These are phyloP conservation scores for Steinernema hermaphroditum DNA, from an alignment of 2,888 invertebrate genomes.

Conservation along the genomic window DNA sequence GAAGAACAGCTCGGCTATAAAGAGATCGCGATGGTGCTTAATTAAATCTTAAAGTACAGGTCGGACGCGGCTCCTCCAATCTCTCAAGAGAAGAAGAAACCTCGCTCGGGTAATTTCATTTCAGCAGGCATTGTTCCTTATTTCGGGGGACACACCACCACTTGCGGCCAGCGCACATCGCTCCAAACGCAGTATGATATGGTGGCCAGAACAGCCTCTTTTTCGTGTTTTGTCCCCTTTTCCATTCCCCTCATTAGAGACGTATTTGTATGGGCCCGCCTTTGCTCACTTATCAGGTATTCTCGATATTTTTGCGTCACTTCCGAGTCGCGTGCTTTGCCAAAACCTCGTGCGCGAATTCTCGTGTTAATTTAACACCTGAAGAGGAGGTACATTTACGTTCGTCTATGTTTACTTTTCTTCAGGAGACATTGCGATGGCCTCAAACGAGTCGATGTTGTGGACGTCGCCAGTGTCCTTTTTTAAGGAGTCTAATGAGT, in stretches of 20 bases:
- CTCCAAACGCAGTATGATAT: no score
- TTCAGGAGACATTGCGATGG: neutral
- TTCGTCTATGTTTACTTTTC: no score
- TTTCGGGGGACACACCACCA: conserved; percentile 2
- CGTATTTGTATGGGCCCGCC: no score
- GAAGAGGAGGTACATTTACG: no score
- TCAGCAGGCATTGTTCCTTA: conserved; percentile 26
- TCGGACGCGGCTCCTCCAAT: conserved; percentile 8
- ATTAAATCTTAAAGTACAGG: conserved; percentile 30
- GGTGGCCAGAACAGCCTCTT: no score
- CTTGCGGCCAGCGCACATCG: neutral
- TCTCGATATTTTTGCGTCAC: no score
- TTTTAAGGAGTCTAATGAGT: neutral
- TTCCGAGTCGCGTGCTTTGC: no score
- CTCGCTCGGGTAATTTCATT: conserved; percentile 27
- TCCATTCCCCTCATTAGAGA: no score
- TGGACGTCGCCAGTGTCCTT: neutral
- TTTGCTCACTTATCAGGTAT: no score
- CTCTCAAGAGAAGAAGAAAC: conserved; percentile 23
- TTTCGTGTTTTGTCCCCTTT: no score
- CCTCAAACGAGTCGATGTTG: conserved; percentile 2
- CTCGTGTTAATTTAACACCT: no score
- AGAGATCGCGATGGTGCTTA: conserved; percentile 25
- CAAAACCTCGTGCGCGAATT: no score
- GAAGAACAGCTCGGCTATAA: conserved; percentile 12